Evolutionary conservation across 1,140 invertebrate species (phyloP).

Genomic region (Schlechtendalia chinensis): DNA sequence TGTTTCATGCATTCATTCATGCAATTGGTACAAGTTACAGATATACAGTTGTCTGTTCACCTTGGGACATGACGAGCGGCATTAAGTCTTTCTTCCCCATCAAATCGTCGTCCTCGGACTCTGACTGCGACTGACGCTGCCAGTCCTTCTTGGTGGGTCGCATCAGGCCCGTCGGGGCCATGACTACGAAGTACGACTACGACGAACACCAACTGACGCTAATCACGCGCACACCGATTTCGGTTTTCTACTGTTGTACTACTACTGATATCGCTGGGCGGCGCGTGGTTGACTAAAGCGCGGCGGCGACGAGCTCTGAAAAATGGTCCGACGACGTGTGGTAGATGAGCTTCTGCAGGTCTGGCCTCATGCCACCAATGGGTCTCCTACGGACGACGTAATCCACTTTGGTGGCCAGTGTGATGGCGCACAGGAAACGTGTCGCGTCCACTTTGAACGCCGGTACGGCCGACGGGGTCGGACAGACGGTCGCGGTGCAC

Average conservation of each 20-base stretch:
- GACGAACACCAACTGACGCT: too few relatives aligned
- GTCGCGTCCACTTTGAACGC: slow-evolving; percentile 43
- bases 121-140: slow-evolving; percentile 45
- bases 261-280: slow-evolving; percentile 20
- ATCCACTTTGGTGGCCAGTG: slow-evolving; percentile 47
- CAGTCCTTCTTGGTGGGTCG: slow-evolving; percentile 29
- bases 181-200: too few relatives aligned
- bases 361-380: slow-evolving; percentile 54
- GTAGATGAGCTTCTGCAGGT: slow-evolving; percentile 54
- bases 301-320: slow-evolving; percentile 52
- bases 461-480: background rate
- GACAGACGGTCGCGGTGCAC: too few relatives aligned
- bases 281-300: slow-evolving; percentile 29
- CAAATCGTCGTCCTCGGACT: slow-evolving; percentile 27
- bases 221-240: background rate
- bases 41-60: too few relatives aligned
- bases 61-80: slow-evolving; percentile 33
- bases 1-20: too few relatives aligned
- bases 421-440: slow-evolving; percentile 28
- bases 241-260: slow-evolving; percentile 19
- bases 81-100: slow-evolving; percentile 31
- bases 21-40: too few relatives aligned
- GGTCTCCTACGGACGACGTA: slow-evolving; percentile 43
- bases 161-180: slow-evolving; percentile 37
- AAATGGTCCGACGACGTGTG: slow-evolving; percentile 56